Evolutionary conservation across 2,113 vertebrate genomes (phyloP).

Genomic region (Gulo gulo): DNA sequence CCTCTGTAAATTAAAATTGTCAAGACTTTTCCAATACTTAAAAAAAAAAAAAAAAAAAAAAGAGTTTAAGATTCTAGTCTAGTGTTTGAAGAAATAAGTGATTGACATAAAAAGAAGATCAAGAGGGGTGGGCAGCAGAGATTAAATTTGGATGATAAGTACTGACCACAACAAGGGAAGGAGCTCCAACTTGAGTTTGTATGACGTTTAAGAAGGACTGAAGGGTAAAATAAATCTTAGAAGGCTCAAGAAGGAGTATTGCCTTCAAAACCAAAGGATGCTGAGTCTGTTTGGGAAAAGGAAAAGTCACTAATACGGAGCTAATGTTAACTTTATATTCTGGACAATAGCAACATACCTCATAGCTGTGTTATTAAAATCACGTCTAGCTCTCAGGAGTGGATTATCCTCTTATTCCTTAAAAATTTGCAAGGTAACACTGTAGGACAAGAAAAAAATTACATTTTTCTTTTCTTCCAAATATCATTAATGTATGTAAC

Average conservation of each 20-base stretch:
- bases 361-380: background rate
- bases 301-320: background rate
- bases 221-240: background rate
- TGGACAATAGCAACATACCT: background rate
- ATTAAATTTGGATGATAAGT: background rate
- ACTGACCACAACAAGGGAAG: accelerated
- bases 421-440: background rate
- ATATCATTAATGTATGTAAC: background rate
- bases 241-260: background rate
- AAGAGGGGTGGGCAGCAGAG: background rate
- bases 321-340: background rate
- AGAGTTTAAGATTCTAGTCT: background rate
- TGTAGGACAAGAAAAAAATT: background rate
- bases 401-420: background rate
- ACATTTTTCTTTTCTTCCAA: slow-evolving; percentile 7
- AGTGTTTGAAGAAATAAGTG: background rate
- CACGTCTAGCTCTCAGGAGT: background rate
- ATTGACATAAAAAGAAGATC: background rate
- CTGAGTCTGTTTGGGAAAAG: background rate
- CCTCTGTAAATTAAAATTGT: background rate
- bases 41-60: background rate
- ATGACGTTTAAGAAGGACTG: background rate
- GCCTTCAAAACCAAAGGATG: background rate
- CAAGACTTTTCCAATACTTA: background rate
- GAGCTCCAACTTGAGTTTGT: background rate